phyloP scores from a whole-genome alignment of 2,888 invertebrate genomes.

The Microchrysa polita region DNA sequence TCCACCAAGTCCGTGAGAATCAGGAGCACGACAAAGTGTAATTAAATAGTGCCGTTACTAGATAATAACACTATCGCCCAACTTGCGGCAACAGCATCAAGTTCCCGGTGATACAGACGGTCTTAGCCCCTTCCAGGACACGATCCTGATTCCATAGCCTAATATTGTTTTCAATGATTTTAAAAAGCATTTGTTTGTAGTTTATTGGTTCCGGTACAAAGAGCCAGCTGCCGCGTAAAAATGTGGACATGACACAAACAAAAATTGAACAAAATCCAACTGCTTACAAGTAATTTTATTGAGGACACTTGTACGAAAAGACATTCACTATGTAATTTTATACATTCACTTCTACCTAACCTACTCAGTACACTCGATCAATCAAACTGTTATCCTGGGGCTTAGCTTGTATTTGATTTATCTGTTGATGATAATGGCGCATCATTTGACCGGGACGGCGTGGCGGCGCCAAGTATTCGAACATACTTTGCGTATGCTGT shows the following conservation, averaged over 20 bases:
- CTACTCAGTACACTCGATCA: slow-evolving; percentile 79
- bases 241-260: neutral
- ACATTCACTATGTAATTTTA: neutral
- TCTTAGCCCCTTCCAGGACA: no score
- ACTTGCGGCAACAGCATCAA: no score
- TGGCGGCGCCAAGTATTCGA: slow-evolving; percentile 87
- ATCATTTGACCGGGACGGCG: slow-evolving; percentile 75
- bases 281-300: neutral
- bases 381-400: slow-evolving; percentile 85
- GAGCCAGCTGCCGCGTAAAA: no score
- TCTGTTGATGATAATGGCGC: slow-evolving; percentile 75
- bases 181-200: no score
- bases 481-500: slow-evolving; percentile 92
- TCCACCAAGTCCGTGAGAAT: no score
- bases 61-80: no score
- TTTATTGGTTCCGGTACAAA: no score
- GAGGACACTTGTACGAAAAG: neutral
- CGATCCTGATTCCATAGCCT: no score
- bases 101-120: no score
- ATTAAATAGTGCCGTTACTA: no score
- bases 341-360: neutral
- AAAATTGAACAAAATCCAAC: neutral
- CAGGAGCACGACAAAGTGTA: no score
- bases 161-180: no score
- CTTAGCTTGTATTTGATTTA: slow-evolving; percentile 65